Conservation (phyloP, 30 jellyfish, hydroid and myxozoan species). For the Rhopilema esculentum region DNA sequence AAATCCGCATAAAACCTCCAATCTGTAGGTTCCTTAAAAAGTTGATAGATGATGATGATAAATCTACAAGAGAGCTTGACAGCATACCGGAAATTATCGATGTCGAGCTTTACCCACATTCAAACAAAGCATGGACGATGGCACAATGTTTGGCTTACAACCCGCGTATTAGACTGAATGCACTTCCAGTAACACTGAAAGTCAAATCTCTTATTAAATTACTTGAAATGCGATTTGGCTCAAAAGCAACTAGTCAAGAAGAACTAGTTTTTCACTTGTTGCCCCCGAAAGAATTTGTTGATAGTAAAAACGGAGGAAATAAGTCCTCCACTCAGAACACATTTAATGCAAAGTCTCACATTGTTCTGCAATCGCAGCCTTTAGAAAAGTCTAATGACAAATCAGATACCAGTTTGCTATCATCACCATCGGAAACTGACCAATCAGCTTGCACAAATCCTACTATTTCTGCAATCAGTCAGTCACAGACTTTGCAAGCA, state of each 20-base stretch:
- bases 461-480: not conserved
- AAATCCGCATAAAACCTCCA: constrained; percentile 88
- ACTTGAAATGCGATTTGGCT: constrained; percentile 30
- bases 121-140: constrained; percentile 81
- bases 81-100: constrained; percentile 78
- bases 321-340: not conserved
- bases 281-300: constrained; percentile 33
- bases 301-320: not conserved
- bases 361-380: not conserved
- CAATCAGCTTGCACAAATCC: not conserved
- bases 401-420: not conserved
- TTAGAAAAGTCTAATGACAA: not conserved
- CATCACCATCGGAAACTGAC: not conserved
- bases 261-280: not conserved
- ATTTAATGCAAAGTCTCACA: not conserved
- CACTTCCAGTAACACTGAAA: constrained; percentile 62
- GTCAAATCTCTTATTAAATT: constrained; percentile 61
- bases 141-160: constrained; percentile 85
- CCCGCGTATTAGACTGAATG: constrained; percentile 89
- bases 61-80: constrained; percentile 31
- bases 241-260: constrained; percentile 22
- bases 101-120: constrained; percentile 82
- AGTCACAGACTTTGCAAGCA: not conserved
- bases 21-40: constrained; percentile 77
- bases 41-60: constrained; percentile 76